A percentile compares a stretch with the other conserved stretches of the same genome.
phyloP scores from a whole-genome alignment of 2,888 invertebrate genomes.

The Pachydiplax longipennis region DNA sequence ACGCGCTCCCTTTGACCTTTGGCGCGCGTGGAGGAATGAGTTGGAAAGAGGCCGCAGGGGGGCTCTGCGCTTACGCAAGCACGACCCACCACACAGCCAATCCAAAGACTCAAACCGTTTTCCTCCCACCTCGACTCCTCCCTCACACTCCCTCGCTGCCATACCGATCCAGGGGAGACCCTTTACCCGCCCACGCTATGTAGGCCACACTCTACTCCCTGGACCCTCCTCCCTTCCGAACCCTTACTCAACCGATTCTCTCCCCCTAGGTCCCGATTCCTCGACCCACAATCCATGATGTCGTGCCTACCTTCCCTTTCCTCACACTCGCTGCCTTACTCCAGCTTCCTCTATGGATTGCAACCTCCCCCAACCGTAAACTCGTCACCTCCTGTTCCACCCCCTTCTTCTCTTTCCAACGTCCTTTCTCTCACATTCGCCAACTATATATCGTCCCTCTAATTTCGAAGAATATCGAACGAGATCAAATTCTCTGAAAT shows the following conservation, averaged over 20 bases:
- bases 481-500: too few relatives aligned
- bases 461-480: too few relatives aligned
- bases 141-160: not conserved
- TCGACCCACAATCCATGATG: not conserved
- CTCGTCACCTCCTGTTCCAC: not conserved
- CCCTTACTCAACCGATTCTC: not conserved
- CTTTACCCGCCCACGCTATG: not conserved
- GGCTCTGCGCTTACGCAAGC: conserved; percentile 5
- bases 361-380: conserved; percentile 9
- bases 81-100: not conserved
- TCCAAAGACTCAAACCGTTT: not conserved
- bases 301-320: not conserved
- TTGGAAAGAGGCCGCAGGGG: not conserved
- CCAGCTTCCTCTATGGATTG: not conserved
- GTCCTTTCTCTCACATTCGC: not conserved
- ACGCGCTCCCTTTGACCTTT: conserved; percentile 28
- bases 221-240: not conserved
- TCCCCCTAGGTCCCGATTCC: not conserved
- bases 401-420: not conserved
- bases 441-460: too few relatives aligned
- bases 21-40: not conserved
- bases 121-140: not conserved
- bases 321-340: not conserved
- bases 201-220: not conserved
- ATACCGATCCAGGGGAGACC: not conserved